phyloP scores from a whole-genome alignment of 2,113 vertebrate genomes.

The Brachyhypopomus occidentalis region DNA sequence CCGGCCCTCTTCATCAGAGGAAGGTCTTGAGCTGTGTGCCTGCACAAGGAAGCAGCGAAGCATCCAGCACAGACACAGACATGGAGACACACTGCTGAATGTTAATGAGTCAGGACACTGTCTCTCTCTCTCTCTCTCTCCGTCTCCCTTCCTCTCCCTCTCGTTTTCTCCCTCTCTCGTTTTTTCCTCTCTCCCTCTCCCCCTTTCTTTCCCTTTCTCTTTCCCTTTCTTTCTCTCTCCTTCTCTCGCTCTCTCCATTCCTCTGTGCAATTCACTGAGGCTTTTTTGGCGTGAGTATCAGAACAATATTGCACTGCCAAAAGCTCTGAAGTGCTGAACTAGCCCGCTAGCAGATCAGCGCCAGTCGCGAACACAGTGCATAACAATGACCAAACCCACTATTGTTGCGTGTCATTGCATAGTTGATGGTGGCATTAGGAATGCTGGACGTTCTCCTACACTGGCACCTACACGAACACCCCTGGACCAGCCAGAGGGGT shows the following conservation, averaged over 20 bases:
- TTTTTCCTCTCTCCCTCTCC: not conserved
- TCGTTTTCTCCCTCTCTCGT: not conserved
- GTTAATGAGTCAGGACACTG: conserved; percentile 20
- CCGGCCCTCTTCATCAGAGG: conserved; percentile 31
- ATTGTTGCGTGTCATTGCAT: not conserved
- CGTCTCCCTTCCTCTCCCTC: not conserved
- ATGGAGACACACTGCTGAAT: conserved; percentile 21
- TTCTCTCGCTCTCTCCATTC: not conserved
- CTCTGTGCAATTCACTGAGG: not conserved
- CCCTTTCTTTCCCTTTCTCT: conserved; percentile 13
- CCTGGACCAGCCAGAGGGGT: not conserved
- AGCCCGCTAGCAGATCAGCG: not conserved
- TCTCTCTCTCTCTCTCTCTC: conserved; percentile 5
- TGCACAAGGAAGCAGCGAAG: conserved; percentile 21
- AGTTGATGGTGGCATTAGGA: not conserved
- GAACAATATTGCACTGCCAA: not conserved
- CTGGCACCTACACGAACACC: not conserved
- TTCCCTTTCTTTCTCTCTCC: not conserved
- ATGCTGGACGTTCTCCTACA: not conserved
- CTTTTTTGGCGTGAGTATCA: conserved; percentile 32
- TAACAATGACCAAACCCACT: not conserved
- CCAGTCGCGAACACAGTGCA: no score
- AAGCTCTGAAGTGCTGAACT: not conserved
- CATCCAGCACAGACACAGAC: not conserved
- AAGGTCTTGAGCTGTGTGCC: conserved; percentile 15